These are phyloP conservation scores for Mesochorus sp. DNA, from an alignment of 2,888 invertebrate genomes.

Conservation along the genomic window DNA sequence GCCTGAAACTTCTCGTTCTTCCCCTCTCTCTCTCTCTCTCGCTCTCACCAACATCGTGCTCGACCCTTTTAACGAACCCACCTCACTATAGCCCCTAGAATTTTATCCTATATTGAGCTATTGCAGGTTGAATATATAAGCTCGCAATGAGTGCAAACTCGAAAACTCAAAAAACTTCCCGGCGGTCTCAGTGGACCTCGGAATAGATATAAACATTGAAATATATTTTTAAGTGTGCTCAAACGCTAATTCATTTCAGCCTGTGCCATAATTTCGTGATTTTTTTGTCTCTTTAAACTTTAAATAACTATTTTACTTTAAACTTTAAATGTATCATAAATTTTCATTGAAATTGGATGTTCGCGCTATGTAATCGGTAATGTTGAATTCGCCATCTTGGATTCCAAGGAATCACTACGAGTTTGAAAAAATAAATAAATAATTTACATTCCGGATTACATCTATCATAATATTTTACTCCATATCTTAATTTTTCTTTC, in stretches of 20 bases:
- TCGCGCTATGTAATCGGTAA: too few relatives aligned
- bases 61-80: slow-evolving; percentile 40
- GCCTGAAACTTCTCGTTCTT: slow-evolving; percentile 61
- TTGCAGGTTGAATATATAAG: slow-evolving; percentile 23
- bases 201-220: too few relatives aligned
- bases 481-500: too few relatives aligned
- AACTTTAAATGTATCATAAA: slow-evolving; percentile 40
- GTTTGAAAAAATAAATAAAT: too few relatives aligned
- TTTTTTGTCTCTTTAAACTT: too few relatives aligned
- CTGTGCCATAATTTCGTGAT: too few relatives aligned
- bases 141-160: slow-evolving; percentile 30
- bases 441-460: too few relatives aligned
- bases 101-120: slow-evolving; percentile 13
- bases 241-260: neutral
- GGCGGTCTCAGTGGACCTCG: neutral
- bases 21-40: slow-evolving; percentile 15
- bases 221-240: too few relatives aligned
- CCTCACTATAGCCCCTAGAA: neutral
- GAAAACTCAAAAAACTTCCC: slow-evolving; percentile 17
- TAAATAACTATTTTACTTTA: too few relatives aligned
- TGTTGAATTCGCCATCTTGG: too few relatives aligned
- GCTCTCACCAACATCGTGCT: slow-evolving; percentile 15
- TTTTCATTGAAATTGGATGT: neutral
- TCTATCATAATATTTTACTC: neutral
- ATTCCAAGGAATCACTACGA: too few relatives aligned